Conservation (phyloP, 2,888 invertebrate species). For the Tipula vernalis region DNA sequence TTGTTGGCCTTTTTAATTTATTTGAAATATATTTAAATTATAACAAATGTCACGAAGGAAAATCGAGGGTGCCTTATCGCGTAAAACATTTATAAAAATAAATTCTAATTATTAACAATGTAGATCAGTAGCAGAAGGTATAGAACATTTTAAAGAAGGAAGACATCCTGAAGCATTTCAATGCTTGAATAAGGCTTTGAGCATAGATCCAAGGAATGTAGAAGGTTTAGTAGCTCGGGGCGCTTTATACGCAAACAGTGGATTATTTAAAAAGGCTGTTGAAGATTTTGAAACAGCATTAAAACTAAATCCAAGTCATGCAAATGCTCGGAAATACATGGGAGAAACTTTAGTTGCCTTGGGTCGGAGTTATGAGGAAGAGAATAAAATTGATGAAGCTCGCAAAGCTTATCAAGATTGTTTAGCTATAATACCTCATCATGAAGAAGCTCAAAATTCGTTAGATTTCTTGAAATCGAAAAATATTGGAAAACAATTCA, state of each 20-base stretch:
- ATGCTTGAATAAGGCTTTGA: slow-evolving; percentile 83
- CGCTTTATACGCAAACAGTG: slow-evolving; percentile 85
- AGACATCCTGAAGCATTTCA: slow-evolving; percentile 90
- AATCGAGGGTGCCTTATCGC: too few species aligned
- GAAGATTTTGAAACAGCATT: slow-evolving; percentile 89
- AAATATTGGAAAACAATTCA: slow-evolving; percentile 41
- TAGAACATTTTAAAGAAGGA: slow-evolving; percentile 86
- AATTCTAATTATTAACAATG: background rate
- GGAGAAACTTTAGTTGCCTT: slow-evolving; percentile 84
- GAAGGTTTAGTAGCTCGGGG: slow-evolving; percentile 87
- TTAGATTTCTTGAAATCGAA: slow-evolving; percentile 69
- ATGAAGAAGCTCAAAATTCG: slow-evolving; percentile 76
- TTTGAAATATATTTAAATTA: background rate
- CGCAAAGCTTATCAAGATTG: slow-evolving; percentile 76
- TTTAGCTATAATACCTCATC: slow-evolving; percentile 68
- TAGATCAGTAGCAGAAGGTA: slow-evolving; percentile 82
- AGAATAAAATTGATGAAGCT: slow-evolving; percentile 73
- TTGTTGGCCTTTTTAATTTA: background rate
- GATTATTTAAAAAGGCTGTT: slow-evolving; percentile 85
- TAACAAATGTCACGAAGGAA: background rate
- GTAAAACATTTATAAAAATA: background rate
- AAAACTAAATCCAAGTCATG: slow-evolving; percentile 76
- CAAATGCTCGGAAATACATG: slow-evolving; percentile 88
- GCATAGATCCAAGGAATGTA: slow-evolving; percentile 82
- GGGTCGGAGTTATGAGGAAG: slow-evolving; percentile 79